phyloP scores from a whole-genome alignment of 2,888 invertebrate genomes.

The Acheta domesticus region DNA sequence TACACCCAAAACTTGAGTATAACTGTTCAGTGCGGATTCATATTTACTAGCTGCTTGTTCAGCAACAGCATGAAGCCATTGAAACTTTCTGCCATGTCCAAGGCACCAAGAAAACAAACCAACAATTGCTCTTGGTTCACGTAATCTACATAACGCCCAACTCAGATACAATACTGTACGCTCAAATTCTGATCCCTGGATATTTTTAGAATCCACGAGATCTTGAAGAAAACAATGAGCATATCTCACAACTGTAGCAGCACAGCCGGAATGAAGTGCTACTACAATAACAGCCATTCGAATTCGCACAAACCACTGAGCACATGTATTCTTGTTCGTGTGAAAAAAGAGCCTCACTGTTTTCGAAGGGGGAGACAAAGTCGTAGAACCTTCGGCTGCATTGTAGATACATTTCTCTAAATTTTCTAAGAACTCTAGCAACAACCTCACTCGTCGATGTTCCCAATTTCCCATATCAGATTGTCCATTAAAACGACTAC shows the following conservation, averaged over 20 bases:
- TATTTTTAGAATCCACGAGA: slow-evolving; percentile 55
- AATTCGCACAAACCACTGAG: slow-evolving; percentile 90
- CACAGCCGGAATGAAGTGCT: slow-evolving; percentile 78
- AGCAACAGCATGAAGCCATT: slow-evolving; percentile 80
- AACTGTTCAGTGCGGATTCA: too few relatives aligned
- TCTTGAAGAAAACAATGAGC: slow-evolving; percentile 68
- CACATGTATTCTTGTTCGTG: slow-evolving; percentile 89
- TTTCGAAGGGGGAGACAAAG: slow-evolving; percentile 73
- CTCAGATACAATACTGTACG: slow-evolving; percentile 68
- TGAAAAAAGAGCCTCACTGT: slow-evolving; percentile 87
- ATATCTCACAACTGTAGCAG: slow-evolving; percentile 78
- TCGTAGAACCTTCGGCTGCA: slow-evolving; percentile 87
- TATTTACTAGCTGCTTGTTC: slow-evolving; percentile 67
- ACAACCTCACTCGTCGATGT: slow-evolving; percentile 68
- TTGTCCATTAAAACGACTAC: too few relatives aligned
- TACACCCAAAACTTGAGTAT: too few relatives aligned
- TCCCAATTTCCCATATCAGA: slow-evolving; percentile 43
- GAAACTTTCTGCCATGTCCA: slow-evolving; percentile 63
- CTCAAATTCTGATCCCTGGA: slow-evolving; percentile 65
- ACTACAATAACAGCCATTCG: slow-evolving; percentile 81
- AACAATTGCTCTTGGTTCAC: slow-evolving; percentile 77
- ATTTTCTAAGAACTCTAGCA: slow-evolving; percentile 87
- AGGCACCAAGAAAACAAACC: slow-evolving; percentile 79
- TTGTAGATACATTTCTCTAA: slow-evolving; percentile 91
- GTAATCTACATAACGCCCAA: slow-evolving; percentile 71